Evolutionary conservation across 2,888 invertebrate species (phyloP), one percentile per base, ranked within the genome.

Genomic region (Pristionchus fissidentatus): DNA sequence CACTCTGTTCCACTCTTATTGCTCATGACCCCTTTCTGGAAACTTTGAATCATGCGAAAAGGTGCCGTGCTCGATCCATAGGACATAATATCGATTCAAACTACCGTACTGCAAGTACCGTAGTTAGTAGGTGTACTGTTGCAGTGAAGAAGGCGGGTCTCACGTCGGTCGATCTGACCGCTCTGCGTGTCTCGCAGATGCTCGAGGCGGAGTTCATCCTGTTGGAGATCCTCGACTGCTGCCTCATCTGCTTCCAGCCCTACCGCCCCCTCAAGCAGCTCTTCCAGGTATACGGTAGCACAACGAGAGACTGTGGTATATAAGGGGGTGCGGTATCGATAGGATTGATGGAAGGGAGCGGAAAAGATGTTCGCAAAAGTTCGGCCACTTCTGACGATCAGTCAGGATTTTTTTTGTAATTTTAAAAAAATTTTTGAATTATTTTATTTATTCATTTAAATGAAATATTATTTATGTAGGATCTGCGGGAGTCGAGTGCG

Each of bases 131-230:
- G n/a, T n/a, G 80, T 43, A 2, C 46, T 22, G 8, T 86, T 88
- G 70, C 80, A 89, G 89, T 87, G 73, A 88, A 89, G 83, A 88
- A 88, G 83, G 85, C 78, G 78, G 84, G 85, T 22, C 41, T 85
- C 41, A 84, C 82, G 29, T 52, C 83, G 46, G 79, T 85, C n/a
- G 83, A 81, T 22, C 55, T 86, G 52, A 77, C 66, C n/a, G 97
- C 97, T 93, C 97, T 97, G 93, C 94, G 96, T 86, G 96, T 83
- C 29, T 97, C 96, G 93, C 96, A 97, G 92, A 97, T 99, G 90
- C 94, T 97, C 85, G 99, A 99, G 93, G 98, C 98, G 93, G 99
- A 99, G 94, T 99, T 99, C 94, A 98, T 97, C 93, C 94, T 99
- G 84, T 94, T 99, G 88, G 99, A 99, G 93, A 97, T 98, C 93